Percentiles rank a stretch among this genome's conserved stretches.
These are phyloP conservation scores for Drosophila differens DNA, from an alignment of 2,888 invertebrate species.

Conservation along the genomic window DNA sequence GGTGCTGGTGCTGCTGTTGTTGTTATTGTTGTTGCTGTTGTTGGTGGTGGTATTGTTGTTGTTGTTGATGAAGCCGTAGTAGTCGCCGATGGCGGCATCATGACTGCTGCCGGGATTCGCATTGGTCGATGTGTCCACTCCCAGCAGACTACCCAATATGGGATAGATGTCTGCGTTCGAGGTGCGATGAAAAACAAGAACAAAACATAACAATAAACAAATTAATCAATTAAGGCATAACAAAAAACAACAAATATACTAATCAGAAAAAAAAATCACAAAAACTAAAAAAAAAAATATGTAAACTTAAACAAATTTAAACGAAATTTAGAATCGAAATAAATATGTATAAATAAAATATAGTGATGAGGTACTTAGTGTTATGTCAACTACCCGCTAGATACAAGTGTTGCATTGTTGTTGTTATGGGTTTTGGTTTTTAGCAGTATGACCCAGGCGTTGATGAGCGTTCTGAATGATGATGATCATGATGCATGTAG, in stretches of 20 bases:
- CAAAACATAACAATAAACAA: constrained; percentile 54
- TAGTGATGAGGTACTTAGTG: constrained; percentile 38
- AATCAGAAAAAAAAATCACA: constrained; percentile 20
- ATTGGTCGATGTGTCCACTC: constrained; percentile 81
- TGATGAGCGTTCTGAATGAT: constrained; percentile 15
- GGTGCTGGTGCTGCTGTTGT: constrained; percentile 23
- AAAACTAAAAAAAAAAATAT: constrained; percentile 32
- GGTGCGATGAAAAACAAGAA: constrained; percentile 50
- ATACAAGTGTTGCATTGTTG: constrained; percentile 29
- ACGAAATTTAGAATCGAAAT: not conserved
- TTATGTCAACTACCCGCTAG: constrained; percentile 45
- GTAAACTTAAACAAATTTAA: constrained; percentile 27
- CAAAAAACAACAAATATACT: constrained; percentile 25
- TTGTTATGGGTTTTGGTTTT: constrained; percentile 20
- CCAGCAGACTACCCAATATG: constrained; percentile 84
- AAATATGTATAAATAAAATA: constrained; percentile 6
- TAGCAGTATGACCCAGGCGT: constrained; percentile 41
- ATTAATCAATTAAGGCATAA: constrained; percentile 33
- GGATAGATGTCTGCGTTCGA: constrained; percentile 83
- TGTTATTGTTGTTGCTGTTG: constrained; percentile 23
- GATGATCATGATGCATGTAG: constrained; percentile 22
- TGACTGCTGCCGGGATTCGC: constrained; percentile 49
- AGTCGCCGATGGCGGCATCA: constrained; percentile 59
- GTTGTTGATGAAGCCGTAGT: constrained; percentile 72
- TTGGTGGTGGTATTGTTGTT: constrained; percentile 56